Percentiles rank a stretch among this genome's conserved stretches.
These are phyloP conservation scores for Phymorhynchus buccinoides DNA, from an alignment of 1,140 invertebrate species.

Conservation along the genomic window DNA sequence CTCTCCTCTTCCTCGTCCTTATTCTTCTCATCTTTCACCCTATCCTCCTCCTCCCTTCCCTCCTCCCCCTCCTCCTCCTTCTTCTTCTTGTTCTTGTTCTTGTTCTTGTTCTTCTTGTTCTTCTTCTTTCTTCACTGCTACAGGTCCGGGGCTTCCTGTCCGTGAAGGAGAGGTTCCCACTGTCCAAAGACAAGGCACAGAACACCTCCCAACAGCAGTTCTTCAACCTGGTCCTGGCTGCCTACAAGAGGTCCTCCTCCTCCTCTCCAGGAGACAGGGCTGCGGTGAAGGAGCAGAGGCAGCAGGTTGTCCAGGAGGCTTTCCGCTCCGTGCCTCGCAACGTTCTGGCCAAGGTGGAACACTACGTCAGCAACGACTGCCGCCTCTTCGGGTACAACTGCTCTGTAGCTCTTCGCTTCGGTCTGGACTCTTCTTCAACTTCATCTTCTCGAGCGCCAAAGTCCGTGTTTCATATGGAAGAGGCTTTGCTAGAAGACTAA, in stretches of 20 bases:
- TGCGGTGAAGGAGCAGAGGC: neutral
- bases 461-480: too few species aligned
- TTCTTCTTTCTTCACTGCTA: neutral
- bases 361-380: neutral
- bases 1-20: too few species aligned
- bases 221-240: neutral
- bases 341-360: neutral
- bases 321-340: neutral
- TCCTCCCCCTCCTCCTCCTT: too few species aligned
- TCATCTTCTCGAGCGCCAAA: too few species aligned
- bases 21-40: too few species aligned
- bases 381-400: neutral
- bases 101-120: too few species aligned
- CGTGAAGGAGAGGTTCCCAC: neutral
- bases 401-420: neutral
- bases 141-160: conserved; percentile 13
- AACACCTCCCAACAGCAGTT: neutral
- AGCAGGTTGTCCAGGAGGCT: neutral
- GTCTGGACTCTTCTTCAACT: too few species aligned
- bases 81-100: too few species aligned
- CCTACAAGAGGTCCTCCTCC: neutral
- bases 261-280: neutral
- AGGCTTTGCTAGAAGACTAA: too few species aligned
- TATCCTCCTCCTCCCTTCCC: too few species aligned
- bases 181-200: neutral